These are phyloP conservation scores for Gambusia affinis DNA, from an alignment of 2,113 vertebrate genomes.

Conservation along the genomic window DNA sequence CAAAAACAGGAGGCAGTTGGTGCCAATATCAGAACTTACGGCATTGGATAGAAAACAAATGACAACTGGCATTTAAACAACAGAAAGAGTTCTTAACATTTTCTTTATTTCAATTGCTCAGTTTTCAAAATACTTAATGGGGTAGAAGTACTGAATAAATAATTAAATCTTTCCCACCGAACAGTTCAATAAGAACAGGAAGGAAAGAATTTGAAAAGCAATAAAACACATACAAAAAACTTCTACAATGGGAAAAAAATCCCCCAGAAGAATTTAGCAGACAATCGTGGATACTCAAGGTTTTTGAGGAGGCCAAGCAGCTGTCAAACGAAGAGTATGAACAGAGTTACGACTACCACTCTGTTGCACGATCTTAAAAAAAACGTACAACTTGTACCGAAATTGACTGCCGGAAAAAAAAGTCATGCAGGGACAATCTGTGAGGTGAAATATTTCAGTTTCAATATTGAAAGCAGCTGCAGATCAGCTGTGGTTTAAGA, in stretches of 20 bases:
- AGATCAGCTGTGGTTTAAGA: conserved; percentile 45
- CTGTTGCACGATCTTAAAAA: conserved; percentile 26
- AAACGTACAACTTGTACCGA: conserved; percentile 50
- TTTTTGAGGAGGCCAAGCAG: conserved; percentile 17
- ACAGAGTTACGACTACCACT: conserved; percentile 35
- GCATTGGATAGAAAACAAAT: neutral
- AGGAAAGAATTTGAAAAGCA: conserved; percentile 6
- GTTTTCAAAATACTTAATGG: neutral
- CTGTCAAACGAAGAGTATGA: conserved; percentile 37
- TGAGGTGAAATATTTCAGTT: conserved; percentile 67
- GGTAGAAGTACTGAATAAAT: neutral
- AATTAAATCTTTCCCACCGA: neutral
- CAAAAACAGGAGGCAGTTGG: too few relatives aligned
- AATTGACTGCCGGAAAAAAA: conserved; percentile 42
- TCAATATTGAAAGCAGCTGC: conserved; percentile 67
- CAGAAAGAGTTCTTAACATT: neutral
- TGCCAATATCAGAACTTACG: neutral
- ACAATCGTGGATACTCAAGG: conserved; percentile 15
- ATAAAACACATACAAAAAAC: conserved; percentile 15
- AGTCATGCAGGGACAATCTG: conserved; percentile 66
- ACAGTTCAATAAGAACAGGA: conserved; percentile 1
- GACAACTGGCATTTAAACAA: neutral
- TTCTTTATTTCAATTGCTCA: neutral
- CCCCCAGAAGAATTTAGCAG: conserved; percentile 22
- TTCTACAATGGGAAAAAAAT: conserved; percentile 4